Percentiles rank a stretch among this genome's conserved stretches.
These are phyloP conservation scores for Aleiodes leptofemur DNA, from an alignment of 2,888 invertebrate species.

Conservation along the genomic window DNA sequence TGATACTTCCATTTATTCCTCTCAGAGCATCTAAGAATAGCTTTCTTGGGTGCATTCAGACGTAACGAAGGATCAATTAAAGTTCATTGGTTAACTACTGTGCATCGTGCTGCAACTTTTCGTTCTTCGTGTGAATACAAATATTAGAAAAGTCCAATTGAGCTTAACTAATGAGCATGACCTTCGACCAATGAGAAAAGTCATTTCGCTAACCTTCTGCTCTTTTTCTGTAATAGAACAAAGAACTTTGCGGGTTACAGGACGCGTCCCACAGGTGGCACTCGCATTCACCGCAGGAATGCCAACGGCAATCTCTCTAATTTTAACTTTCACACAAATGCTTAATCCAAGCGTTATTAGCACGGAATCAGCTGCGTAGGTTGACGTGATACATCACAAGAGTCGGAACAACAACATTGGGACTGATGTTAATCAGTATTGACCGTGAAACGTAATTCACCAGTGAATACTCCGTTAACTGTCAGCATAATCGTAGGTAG, in stretches of 20 bases:
- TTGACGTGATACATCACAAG: neutral
- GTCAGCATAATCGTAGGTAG: neutral
- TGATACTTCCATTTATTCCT: slow-evolving; percentile 3
- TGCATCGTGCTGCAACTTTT: neutral
- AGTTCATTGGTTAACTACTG: no score
- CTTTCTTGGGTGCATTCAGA: neutral
- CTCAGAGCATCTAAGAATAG: no score
- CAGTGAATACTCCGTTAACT: neutral
- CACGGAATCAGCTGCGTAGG: neutral
- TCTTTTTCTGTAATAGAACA: no score
- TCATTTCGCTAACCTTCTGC: no score
- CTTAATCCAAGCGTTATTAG: no score
- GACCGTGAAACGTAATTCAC: slow-evolving; percentile 13
- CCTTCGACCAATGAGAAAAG: no score
- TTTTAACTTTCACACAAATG: no score
- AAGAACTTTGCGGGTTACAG: no score
- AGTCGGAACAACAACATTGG: neutral
- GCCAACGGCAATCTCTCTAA: neutral
- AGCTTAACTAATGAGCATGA: neutral
- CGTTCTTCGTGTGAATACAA: neutral
- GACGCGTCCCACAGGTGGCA: slow-evolving; percentile 17
- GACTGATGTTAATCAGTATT: slow-evolving; percentile 2
- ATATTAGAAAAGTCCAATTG: neutral
- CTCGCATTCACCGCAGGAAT: neutral
- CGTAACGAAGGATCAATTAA: slow-evolving; percentile 10